These are phyloP conservation scores for Choristoneura fumiferana DNA, from an alignment of 1,140 invertebrate genomes.

Conservation along the genomic window DNA sequence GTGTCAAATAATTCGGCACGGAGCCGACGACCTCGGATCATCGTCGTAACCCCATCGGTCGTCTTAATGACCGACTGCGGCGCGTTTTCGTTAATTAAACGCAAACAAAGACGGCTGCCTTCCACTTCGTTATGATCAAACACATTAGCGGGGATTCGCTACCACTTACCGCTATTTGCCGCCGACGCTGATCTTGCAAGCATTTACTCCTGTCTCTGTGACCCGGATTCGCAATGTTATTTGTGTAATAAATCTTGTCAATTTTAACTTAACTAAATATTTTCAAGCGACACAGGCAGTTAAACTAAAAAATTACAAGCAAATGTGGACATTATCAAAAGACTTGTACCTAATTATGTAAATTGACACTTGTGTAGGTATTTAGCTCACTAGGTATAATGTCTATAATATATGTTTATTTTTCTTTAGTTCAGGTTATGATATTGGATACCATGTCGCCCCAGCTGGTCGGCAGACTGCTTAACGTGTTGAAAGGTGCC, in stretches of 20 bases:
- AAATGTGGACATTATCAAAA: too few relatives aligned
- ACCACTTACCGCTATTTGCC: conserved; percentile 23
- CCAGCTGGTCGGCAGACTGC: too few relatives aligned
- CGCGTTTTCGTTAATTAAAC: conserved; percentile 44
- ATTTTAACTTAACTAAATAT: not conserved
- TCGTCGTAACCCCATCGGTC: conserved; percentile 29
- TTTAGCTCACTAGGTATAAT: too few relatives aligned
- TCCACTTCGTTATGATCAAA: conserved; percentile 41
- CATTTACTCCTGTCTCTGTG: not conserved
- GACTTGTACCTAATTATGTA: too few relatives aligned
- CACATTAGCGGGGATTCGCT: conserved; percentile 37
- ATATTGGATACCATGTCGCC: too few relatives aligned
- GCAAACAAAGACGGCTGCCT: conserved; percentile 45
- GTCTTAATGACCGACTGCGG: conserved; percentile 38
- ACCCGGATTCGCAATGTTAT: not conserved
- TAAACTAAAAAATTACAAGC: too few relatives aligned
- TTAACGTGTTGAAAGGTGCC: too few relatives aligned
- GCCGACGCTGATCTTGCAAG: conserved; percentile 2
- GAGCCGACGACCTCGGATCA: not conserved
- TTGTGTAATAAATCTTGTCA: conserved; percentile 2
- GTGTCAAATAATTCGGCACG: not conserved
- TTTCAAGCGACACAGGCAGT: not conserved
- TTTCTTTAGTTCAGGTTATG: too few relatives aligned
- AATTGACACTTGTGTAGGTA: not conserved
- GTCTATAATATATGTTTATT: too few relatives aligned